Evolutionary conservation across 2,113 vertebrate species (phyloP).

Genomic region (Anas platyrhynchos): DNA sequence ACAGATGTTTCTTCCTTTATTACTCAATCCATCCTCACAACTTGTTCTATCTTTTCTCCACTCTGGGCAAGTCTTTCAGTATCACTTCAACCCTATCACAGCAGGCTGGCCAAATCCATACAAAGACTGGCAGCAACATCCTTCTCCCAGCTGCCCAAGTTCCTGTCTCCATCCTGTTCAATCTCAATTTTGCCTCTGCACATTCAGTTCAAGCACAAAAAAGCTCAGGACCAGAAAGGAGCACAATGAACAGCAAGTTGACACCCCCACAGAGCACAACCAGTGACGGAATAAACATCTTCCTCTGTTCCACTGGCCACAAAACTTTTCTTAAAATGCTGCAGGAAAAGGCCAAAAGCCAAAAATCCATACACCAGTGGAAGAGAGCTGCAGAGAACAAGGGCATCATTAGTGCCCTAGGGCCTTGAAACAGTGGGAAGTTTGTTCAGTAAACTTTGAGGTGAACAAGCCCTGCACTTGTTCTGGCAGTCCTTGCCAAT

Average conservation of each 20-base stretch:
- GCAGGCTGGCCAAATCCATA: background rate
- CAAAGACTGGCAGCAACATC: background rate
- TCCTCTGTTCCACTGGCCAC: background rate
- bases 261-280: background rate
- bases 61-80: background rate
- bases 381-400: background rate
- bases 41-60: background rate
- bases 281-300: conserved; percentile 9
- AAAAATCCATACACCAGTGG: background rate
- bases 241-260: background rate
- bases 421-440: background rate
- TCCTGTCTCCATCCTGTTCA: background rate
- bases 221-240: background rate
- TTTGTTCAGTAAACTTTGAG: conserved; percentile 8
- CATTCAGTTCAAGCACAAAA: background rate
- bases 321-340: background rate
- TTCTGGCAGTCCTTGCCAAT: conserved; percentile 4
- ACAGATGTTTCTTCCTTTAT: background rate
- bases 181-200: background rate
- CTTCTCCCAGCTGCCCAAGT: background rate
- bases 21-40: background rate
- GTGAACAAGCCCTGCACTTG: conserved; percentile 22
- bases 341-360: conserved; percentile 12
- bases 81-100: background rate
- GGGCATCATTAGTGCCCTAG: background rate